phyloP scores from a whole-genome alignment of 1,140 invertebrate species.

The Portunus trituberculatus region DNA sequence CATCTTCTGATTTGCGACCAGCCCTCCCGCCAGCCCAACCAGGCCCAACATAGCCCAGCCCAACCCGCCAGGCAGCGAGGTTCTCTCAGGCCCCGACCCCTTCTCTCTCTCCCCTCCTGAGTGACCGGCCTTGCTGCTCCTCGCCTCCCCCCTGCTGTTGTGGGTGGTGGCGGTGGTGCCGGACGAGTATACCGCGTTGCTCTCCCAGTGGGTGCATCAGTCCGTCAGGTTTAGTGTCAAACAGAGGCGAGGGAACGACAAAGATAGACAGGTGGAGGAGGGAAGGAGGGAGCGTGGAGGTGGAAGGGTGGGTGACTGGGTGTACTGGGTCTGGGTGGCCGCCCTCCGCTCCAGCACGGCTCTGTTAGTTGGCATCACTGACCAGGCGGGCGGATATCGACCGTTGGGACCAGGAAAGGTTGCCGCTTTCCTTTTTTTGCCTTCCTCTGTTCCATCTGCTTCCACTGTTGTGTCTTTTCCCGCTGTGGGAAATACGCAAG shows the following conservation, averaged over 20 bases:
- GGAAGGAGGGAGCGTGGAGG: not conserved
- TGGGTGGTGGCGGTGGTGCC: not conserved
- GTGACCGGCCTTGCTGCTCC: not conserved
- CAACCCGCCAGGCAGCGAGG: not conserved
- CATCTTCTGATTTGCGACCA: conserved; percentile 65
- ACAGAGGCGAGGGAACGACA: not conserved
- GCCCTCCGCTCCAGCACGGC: conserved; percentile 28
- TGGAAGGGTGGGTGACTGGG: not conserved
- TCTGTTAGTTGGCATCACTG: conserved; percentile 73
- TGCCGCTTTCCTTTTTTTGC: conserved; percentile 70
- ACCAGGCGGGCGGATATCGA: conserved; percentile 72
- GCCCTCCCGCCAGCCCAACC: not conserved
- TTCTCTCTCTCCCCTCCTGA: not conserved
- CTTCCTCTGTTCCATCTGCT: not conserved
- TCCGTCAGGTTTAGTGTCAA: conserved; percentile 15
- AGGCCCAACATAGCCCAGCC: not conserved
- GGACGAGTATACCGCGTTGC: not conserved
- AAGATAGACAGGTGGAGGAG: conserved; percentile 26
- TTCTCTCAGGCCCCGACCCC: not conserved
- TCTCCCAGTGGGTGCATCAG: not conserved
- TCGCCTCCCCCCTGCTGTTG: not conserved
- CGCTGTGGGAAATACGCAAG: conserved; percentile 28
- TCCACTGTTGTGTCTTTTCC: conserved; percentile 35
- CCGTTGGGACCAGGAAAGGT: conserved; percentile 72
- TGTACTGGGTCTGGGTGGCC: not conserved